Evolutionary conservation across 2,888 invertebrate species (phyloP), one percentile per base, ranked within the genome.

Genomic region (Oasisia sp.): DNA sequence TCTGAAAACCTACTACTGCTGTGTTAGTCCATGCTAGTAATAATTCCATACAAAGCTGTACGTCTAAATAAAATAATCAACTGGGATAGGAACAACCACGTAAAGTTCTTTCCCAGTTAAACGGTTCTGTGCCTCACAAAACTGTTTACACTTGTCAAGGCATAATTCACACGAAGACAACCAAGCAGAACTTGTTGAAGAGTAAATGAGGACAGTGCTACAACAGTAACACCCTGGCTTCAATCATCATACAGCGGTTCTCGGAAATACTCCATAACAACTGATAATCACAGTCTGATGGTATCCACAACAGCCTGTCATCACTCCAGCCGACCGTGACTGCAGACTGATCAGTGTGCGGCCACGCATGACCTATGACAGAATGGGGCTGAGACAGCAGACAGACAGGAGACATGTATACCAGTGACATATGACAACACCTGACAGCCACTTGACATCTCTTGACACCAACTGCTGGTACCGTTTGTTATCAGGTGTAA

Each of bases 361-460:
- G 74, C 50, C 50, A 74, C 7, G 19, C n/a, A 74, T 74, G 74
- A 74, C 74, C 27, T 74, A n/a, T 74, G n/a, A 74, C 74, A 74
- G 74, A 74, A 14, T 19, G 7, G 74, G 74, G 27, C 74, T 27
- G 14, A 45, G 11, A 50, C 50, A 9, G 74, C 74, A 27, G 8
- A 7, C 19, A 27, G 27, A 27, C 27, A 27, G 27, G 5, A 27
- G 19, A 74, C 74, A 7, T 74, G 74, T 74, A 27, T 50, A 19
- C 27, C 74, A 27, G 5, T 74, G 74, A 74, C 74, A 74, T 74
- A 74, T 74, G 27, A n/a, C 50, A n/a, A 74, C 27, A 14, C 4
- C 19, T 74, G 74, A 74, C 74, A 74, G 74, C 27, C 74, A 74
- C 74, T 74, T 74, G n/a, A 74, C 74, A 74, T 74, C 74, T 74